Evolutionary conservation across 2,113 vertebrate species (phyloP).

Genomic region (Numenius arquata): DNA sequence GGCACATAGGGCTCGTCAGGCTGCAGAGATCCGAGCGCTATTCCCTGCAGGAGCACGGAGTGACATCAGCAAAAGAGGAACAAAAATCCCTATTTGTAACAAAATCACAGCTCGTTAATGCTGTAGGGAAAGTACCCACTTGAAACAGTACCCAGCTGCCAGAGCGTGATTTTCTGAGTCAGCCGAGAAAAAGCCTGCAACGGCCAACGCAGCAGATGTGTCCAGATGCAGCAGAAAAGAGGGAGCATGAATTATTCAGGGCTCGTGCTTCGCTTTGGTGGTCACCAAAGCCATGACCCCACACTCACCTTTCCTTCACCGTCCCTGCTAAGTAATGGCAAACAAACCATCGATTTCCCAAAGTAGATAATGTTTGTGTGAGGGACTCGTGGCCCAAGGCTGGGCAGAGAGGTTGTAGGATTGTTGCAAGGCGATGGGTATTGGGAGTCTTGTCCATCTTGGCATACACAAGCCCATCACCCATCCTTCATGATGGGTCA

Average conservation of each 20-base stretch:
- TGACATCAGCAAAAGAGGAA: conserved; percentile 53
- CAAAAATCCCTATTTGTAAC: conserved; percentile 46
- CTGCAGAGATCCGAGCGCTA: neutral
- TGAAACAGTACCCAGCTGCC: conserved; percentile 50
- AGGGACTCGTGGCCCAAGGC: neutral
- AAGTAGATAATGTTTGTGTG: neutral
- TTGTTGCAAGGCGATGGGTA: fast-evolving
- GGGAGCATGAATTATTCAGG: conserved; percentile 65
- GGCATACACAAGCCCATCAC: neutral
- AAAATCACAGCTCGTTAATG: conserved; percentile 8
- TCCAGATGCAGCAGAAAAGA: conserved; percentile 33
- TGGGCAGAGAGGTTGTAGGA: neutral
- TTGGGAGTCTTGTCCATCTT: neutral
- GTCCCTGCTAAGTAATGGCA: neutral
- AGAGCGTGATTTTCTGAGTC: neutral
- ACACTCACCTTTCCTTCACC: neutral
- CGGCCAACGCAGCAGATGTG: neutral
- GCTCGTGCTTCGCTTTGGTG: neutral
- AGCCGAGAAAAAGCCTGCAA: neutral
- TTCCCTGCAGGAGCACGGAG: neutral
- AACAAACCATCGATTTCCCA: neutral
- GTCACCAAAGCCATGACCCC: fast-evolving
- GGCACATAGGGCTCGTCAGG: conserved; percentile 6
- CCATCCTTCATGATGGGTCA: neutral
- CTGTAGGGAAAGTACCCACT: conserved; percentile 34